Evolutionary conservation across 2,797 vertebrate species (phyloP), one percentile per base, ranked within the genome.

Genomic region (Alca torda): DNA sequence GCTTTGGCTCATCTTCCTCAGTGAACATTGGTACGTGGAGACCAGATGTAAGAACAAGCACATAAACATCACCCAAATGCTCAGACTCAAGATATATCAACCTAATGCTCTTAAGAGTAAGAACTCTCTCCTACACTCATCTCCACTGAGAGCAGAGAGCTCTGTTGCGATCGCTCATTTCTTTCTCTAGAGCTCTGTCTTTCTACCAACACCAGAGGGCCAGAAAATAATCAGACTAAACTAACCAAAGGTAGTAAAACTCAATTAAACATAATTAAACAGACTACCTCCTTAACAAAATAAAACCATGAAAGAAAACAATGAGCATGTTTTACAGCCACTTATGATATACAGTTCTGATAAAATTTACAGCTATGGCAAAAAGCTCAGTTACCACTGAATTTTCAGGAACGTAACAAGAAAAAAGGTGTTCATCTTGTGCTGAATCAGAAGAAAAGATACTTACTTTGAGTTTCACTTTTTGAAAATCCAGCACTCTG

Each of bases 401-500:
- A 63, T 57, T 86, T 76, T 51, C 19, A 83, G 56, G 16, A 59
- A 68, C 2, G 13, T 48, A 65, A 57, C 6, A 43, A 25, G 3
- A 39, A 25, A 39, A 61, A 46, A 23, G 16, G 25, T 37, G 56
- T 90, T 67, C 5, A 35, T 31, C 41, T 56, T 5, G 13, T 33
- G 35, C 31, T 20, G 30, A 68, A 70, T 41, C n/a, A 78, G 75
- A 68, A 95, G 11, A 33, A 61, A 63, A 6, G 2, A 50, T 26
- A 97, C 98, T 98, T 98, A 99, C 99, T 98, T 99, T 99, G 43
- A 99, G 98, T 84, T 99, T 99, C 28, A 99, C 99, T 97, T 99
- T 99, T 97, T 99, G 99, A 97, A 99, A 99, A 96, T 99, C 99
- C 82, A 99, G 98, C 20, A 99, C 99, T 77, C 99, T 98, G 94